Evolutionary conservation across 2,888 invertebrate genomes (phyloP), one percentile per base, ranked within the genome.

Genomic region (Synanthedon formicaeformis): DNA sequence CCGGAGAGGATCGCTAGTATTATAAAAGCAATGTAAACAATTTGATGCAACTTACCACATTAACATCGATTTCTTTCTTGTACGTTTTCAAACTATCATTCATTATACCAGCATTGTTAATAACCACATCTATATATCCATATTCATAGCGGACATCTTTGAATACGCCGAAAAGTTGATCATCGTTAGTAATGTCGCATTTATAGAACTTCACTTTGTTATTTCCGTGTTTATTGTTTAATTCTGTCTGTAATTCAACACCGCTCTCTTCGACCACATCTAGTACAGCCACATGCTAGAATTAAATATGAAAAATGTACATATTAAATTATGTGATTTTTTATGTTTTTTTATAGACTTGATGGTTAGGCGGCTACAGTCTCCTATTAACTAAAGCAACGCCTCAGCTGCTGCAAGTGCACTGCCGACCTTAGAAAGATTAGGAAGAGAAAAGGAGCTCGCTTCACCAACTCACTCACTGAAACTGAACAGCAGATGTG

Each of bases 41-140:
- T 8, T 34, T 8, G 34, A 10, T 34, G 34, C 34, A 34, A 34
- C 34, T 54, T 50, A 57, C 57, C 51, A 58, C 50, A 53, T 58
- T 57, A 4, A 57, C 48, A 34, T 55, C 53, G 50, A 56, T 55
- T 45, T 53, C 48, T 50, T 56, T 56, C 50, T 58, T 58, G 51
- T 52, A 58, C 4, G 51, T 40, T 18, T 40, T 13, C n/a, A 5
- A 16, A 13, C 54, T 52, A 50, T 58, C 57, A 50, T 58, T 58
- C 56, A 56, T 55, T 8, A 58, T 51, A 10, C 55, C 57, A 34
- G 57, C 57, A 45, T 58, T 58, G 50, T 58, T 58, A 18, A 58
- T 52, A 3, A 58, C 56, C 11, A 50, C 52, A 48, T 57, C 57
- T 2, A 57, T 50, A 18, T 52, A 48, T n/a, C 52, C 52, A 4